phyloP scores from a whole-genome alignment of 2,113 vertebrate species.

The Sapajus apella region DNA sequence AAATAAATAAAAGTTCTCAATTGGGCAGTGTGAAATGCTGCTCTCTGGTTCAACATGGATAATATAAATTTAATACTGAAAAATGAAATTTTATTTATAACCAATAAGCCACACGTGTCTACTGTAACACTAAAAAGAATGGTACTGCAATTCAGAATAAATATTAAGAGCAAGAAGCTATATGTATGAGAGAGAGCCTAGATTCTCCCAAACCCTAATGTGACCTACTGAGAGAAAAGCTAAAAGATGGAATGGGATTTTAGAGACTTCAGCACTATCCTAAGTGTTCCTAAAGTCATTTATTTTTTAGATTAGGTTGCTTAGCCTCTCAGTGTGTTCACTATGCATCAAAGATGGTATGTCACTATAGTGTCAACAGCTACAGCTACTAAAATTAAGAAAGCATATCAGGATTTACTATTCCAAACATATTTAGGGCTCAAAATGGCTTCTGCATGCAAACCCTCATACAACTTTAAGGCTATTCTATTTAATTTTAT shows the following conservation, averaged over 20 bases:
- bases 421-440: background rate
- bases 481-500: background rate
- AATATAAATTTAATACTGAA: constrained; percentile 26
- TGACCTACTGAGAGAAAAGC: background rate
- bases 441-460: background rate
- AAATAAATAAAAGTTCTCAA: constrained; percentile 11
- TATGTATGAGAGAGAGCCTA: accelerated
- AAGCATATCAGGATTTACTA: background rate
- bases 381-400: background rate
- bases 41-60: background rate
- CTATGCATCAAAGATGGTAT: background rate
- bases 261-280: background rate
- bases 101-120: background rate
- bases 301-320: background rate
- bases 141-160: background rate
- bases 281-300: background rate
- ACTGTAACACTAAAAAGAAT: background rate
- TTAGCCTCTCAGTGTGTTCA: background rate
- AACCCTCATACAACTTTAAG: background rate
- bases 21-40: background rate
- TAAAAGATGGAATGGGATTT: background rate
- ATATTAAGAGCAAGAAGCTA: background rate
- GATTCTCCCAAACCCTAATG: accelerated
- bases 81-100: constrained; percentile 16
- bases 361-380: background rate